Percentiles rank a stretch among this genome's conserved stretches.
Conservation (phyloP, 2,113 vertebrate species). For the Misgurnus mizolepis region DNA sequence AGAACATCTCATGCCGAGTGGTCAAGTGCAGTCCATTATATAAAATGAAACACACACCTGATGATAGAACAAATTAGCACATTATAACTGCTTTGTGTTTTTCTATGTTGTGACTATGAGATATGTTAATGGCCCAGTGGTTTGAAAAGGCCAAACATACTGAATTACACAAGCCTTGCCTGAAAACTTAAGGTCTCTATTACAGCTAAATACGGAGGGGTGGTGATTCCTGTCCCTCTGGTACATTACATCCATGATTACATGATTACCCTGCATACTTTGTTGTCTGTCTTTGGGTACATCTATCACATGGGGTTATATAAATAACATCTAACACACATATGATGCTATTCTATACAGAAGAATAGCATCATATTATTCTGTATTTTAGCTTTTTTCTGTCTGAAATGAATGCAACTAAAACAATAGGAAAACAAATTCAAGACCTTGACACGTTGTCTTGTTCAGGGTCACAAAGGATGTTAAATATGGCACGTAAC, state of each 20-base stretch:
- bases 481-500: constrained; percentile 12
- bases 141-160: constrained; percentile 39
- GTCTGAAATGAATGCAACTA: too few species aligned
- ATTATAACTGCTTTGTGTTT: background rate
- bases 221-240: background rate
- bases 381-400: too few species aligned
- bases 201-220: constrained; percentile 25
- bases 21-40: background rate
- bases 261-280: background rate
- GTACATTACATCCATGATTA: constrained; percentile 8
- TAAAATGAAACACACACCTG: background rate
- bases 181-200: constrained; percentile 33
- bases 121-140: constrained; percentile 22
- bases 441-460: constrained; percentile 18
- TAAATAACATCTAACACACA: too few species aligned
- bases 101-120: constrained; percentile 2
- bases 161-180: constrained; percentile 25
- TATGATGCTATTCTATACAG: too few species aligned
- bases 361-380: too few species aligned
- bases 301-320: background rate
- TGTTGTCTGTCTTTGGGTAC: constrained; percentile 1
- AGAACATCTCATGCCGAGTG: background rate
- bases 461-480: background rate
- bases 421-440: background rate
- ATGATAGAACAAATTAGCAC: constrained; percentile 16